A percentile compares a stretch with the other conserved stretches of the same genome.
phyloP scores from a whole-genome alignment of 2,888 invertebrate species.

The Chymomyza fuscimana region DNA sequence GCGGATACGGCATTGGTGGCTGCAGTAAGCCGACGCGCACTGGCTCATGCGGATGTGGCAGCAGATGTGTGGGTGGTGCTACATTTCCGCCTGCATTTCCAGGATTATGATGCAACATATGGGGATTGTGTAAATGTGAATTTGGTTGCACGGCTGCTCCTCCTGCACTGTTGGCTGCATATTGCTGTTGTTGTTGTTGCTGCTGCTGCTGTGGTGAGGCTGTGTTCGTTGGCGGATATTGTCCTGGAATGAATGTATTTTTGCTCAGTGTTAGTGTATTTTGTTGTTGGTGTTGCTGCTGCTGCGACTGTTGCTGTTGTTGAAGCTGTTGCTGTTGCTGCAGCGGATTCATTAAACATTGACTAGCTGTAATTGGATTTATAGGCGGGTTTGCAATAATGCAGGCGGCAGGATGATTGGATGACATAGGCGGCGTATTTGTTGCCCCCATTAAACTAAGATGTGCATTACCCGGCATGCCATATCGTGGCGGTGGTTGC shows the following conservation, averaged over 20 bases:
- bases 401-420: constrained; percentile 17
- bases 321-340: constrained; percentile 23
- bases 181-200: constrained; percentile 50
- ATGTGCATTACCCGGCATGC: constrained; percentile 69
- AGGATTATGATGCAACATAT: constrained; percentile 53
- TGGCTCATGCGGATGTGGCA: constrained; percentile 51
- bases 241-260: constrained; percentile 77
- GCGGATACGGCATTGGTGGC: constrained; percentile 40
- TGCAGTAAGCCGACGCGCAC: constrained; percentile 64
- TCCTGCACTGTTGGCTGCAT: constrained; percentile 45
- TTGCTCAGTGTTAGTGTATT: constrained; percentile 56
- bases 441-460: constrained; percentile 8
- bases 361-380: constrained; percentile 12
- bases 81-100: constrained; percentile 38
- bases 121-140: constrained; percentile 61
- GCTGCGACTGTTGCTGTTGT: constrained; percentile 19
- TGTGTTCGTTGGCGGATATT: constrained; percentile 59
- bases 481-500: constrained; percentile 69
- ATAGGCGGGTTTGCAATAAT: neutral
- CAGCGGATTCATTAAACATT: constrained; percentile 6
- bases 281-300: constrained; percentile 49
- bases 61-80: constrained; percentile 35
- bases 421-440: constrained; percentile 10
- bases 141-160: constrained; percentile 38
- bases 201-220: constrained; percentile 54